Percentiles rank a stretch among this genome's conserved stretches.
These are phyloP conservation scores for Chaenodraco wilsoni DNA, from an alignment of 2,797 vertebrate species.

Conservation along the genomic window DNA sequence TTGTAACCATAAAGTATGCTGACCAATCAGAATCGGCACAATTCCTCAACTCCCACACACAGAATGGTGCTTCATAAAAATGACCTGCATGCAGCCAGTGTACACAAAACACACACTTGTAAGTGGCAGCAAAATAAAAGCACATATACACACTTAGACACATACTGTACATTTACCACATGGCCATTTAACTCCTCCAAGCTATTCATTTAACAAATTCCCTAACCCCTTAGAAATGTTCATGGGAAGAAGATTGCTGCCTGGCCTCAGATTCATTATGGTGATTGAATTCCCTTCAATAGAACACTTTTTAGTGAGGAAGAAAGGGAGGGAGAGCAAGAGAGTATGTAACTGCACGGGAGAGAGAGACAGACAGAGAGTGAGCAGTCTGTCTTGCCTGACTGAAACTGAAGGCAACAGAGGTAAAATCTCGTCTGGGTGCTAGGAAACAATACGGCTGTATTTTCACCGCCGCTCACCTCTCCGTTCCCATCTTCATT, in stretches of 20 bases:
- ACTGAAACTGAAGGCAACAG: constrained; percentile 87
- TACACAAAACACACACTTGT: constrained; percentile 2
- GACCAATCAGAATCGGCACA: constrained; percentile 61
- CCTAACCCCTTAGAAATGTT: constrained; percentile 95
- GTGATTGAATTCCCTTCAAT: constrained; percentile 95
- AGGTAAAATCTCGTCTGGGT: constrained; percentile 92
- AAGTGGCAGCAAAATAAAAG: background rate
- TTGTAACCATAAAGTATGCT: constrained; percentile 13
- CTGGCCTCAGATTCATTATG: constrained; percentile 94
- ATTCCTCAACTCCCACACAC: constrained; percentile 51
- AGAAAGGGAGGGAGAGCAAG: constrained; percentile 13
- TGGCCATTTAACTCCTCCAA: constrained; percentile 89
- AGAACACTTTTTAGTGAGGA: constrained; percentile 90
- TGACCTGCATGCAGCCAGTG: constrained; percentile 74
- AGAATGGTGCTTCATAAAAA: constrained; percentile 87
- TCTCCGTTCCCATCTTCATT: constrained; percentile 58
- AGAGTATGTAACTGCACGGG: constrained; percentile 35
- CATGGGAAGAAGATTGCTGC: constrained; percentile 92
- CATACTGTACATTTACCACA: constrained; percentile 51
- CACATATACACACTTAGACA: constrained; percentile 11
- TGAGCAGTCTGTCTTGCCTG: constrained; percentile 66
- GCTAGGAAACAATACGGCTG: constrained; percentile 85
- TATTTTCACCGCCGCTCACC: constrained; percentile 14
- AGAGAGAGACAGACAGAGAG: constrained; percentile 27
- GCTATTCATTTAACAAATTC: constrained; percentile 95